A percentile compares a stretch with the other conserved stretches of the same genome.
phyloP scores from a whole-genome alignment of 2,113 vertebrate genomes.

The Leptobrachium ailaonicum region DNA sequence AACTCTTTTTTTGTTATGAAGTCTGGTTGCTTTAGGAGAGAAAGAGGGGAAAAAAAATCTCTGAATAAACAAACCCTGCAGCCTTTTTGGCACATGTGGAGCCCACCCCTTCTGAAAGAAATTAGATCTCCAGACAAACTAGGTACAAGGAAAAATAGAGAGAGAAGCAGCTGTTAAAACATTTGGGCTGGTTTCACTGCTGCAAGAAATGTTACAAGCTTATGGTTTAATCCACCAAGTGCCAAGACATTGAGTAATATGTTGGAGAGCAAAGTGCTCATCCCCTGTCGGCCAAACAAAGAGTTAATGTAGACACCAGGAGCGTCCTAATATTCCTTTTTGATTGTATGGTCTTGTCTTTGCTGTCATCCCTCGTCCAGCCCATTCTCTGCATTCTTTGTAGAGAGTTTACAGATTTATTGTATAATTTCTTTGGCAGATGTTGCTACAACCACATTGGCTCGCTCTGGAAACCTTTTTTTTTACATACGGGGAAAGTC shows the following conservation, averaged over 20 bases:
- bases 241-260: not conserved
- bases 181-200: conserved; percentile 60
- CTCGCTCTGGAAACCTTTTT: conserved; percentile 74
- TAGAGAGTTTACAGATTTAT: conserved; percentile 69
- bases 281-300: not conserved
- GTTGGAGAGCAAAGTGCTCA: not conserved
- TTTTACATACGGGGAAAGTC: conserved; percentile 70
- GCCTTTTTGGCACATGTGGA: conserved; percentile 57
- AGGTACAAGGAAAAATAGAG: conserved; percentile 68
- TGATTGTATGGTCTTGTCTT: conserved; percentile 32
- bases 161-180: conserved; percentile 88
- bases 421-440: conserved; percentile 66
- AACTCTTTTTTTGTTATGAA: conserved; percentile 45
- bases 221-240: conserved; percentile 24
- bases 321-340: conserved; percentile 43
- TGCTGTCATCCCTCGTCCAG: conserved; percentile 30
- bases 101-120: conserved; percentile 71
- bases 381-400: conserved; percentile 61
- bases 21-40: conserved; percentile 49
- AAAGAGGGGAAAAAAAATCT: conserved; percentile 57
- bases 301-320: not conserved
- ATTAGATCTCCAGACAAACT: conserved; percentile 72
- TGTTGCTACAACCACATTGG: conserved; percentile 65
- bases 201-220: conserved; percentile 42
- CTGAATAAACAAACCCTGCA: conserved; percentile 70